Evolutionary conservation across 35 echinoderm and acorn worm genomes (phyloP), one percentile per base, ranked within the genome.

Genomic region (Hemicentrotus pulcherrimus): DNA sequence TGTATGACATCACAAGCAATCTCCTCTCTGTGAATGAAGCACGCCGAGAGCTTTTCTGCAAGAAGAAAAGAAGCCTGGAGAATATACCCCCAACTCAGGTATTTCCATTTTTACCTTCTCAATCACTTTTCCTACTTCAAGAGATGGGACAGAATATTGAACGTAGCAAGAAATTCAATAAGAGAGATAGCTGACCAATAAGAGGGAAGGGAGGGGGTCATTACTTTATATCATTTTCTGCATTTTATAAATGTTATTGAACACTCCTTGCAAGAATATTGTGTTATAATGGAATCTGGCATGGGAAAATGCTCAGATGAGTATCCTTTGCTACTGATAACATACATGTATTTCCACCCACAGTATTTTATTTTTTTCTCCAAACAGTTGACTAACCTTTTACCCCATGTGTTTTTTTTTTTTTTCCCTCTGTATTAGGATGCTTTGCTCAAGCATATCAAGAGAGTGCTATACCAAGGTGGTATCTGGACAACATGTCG

Each of bases 1-100:
- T 97, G 61, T 97, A 97, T 65, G 65, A 85, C 70, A 32, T 31
- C 31, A 85, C 96, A 60, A 95, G 91, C 52, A 15, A 31, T 52
- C 14, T 50, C 47, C n/a, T 88, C 12, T 41, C 22, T 94, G 87
- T 97, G 5, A 86, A 97, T n/a, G n/a, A n/a, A n/a, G n/a, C n/a
- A n/a, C n/a, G n/a, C n/a, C n/a, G n/a, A n/a, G n/a, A n/a, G n/a
- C n/a, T n/a, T n/a, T n/a, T n/a, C n/a, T n/a, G n/a, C 87, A 92
- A 70, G 55, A 96, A 96, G 55, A 60, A 32, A 14, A 55, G 86
- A 88, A 50, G 0, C 19, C 45, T 94, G 32, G 85, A 91, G 92
- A 86, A 86, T 86, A 86, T 86, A 4, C 85, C 85, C 15, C 85
- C 85, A 86, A 86, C 85, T 86, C 85, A 86, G 85, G 85, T 86